Conservation (phyloP, 2,888 invertebrate genomes). For the Oasisia sp. region DNA sequence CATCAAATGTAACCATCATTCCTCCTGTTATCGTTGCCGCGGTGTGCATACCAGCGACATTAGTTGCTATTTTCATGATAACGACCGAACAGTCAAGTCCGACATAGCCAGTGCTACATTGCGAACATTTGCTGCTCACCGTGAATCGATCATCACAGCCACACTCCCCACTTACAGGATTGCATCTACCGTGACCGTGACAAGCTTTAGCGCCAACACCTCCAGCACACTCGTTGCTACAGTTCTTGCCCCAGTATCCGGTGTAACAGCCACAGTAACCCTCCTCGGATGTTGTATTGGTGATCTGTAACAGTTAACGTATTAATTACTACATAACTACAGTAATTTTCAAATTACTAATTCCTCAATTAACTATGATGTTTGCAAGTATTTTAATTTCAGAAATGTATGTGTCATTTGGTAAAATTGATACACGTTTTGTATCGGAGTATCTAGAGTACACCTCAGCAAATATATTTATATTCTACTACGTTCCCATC, state of each 20-base stretch:
- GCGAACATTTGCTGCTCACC: slow-evolving; percentile 18
- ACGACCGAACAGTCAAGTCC: slow-evolving; percentile 28
- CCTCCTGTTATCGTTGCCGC: not conserved
- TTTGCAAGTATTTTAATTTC: not conserved
- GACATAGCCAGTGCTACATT: slow-evolving; percentile 25
- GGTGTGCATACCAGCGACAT: not conserved
- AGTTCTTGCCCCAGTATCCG: not conserved
- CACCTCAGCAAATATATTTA: no score
- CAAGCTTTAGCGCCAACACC: slow-evolving; percentile 44
- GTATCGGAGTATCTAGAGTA: no score
- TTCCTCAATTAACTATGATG: not conserved
- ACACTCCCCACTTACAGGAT: slow-evolving; percentile 43
- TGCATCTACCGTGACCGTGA: slow-evolving; percentile 47
- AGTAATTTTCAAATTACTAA: not conserved
- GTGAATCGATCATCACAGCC: slow-evolving; percentile 40
- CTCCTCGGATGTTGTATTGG: not conserved
- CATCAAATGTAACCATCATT: not conserved
- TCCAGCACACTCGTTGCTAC: slow-evolving; percentile 34
- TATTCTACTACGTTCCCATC: no score
- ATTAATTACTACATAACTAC: not conserved
- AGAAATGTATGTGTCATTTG: not conserved
- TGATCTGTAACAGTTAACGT: not conserved
- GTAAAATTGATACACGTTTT: no score
- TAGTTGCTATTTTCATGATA: not conserved
- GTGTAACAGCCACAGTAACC: not conserved